These are phyloP conservation scores for Hemicrepidius hirtus DNA, from an alignment of 2,888 invertebrate genomes.

Conservation along the genomic window DNA sequence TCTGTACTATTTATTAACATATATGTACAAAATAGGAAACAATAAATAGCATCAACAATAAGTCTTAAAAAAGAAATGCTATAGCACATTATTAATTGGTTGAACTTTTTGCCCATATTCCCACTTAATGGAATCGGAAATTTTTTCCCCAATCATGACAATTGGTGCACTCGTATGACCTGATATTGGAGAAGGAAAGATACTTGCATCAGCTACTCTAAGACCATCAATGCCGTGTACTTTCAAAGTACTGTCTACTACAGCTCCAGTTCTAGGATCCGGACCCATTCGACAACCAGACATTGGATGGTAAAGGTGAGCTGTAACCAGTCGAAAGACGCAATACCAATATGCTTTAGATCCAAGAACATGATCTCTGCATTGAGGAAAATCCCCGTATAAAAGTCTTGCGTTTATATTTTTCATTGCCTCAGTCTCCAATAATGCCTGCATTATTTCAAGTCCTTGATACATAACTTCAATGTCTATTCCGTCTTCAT, in stretches of 20 bases:
- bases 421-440: constrained; percentile 65
- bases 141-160: constrained; percentile 75
- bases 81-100: constrained; percentile 11
- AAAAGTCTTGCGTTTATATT: constrained; percentile 27
- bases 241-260: constrained; percentile 74
- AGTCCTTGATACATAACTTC: constrained; percentile 78
- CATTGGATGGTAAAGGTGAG: constrained; percentile 73
- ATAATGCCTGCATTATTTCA: constrained; percentile 61
- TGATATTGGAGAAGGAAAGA: constrained; percentile 73
- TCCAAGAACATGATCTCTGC: constrained; percentile 65
- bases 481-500: constrained; percentile 73
- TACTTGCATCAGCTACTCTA: constrained; percentile 74
- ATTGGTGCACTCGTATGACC: constrained; percentile 74
- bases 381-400: constrained; percentile 68
- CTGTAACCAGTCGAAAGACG: constrained; percentile 69
- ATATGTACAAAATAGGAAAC: too few relatives aligned
- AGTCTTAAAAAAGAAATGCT: too few relatives aligned
- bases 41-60: too few relatives aligned
- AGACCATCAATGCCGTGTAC: constrained; percentile 73
- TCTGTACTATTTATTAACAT: too few relatives aligned
- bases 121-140: constrained; percentile 72
- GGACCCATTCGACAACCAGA: constrained; percentile 76
- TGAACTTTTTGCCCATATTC: not conserved
- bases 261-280: constrained; percentile 66
- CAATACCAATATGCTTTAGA: constrained; percentile 73